Evolutionary conservation across 2,888 invertebrate genomes (phyloP).

Genomic region (Malachius bipustulatus): DNA sequence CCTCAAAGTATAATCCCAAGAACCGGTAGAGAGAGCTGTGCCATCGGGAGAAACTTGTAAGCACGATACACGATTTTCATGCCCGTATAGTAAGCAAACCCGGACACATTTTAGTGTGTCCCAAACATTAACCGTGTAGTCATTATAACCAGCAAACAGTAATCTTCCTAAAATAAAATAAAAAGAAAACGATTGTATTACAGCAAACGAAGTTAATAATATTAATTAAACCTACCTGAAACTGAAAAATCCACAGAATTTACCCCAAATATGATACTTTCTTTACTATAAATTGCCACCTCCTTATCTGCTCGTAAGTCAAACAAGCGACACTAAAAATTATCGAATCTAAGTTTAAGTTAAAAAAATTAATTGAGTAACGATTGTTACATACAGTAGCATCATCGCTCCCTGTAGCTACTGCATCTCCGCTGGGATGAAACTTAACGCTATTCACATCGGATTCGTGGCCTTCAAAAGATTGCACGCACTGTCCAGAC

Average conservation of each 20-base stretch:
- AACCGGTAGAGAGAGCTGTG: constrained; percentile 91
- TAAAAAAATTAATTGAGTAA: constrained; percentile 5
- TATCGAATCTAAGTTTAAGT: constrained; percentile 6
- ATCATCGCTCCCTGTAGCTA: constrained; percentile 98
- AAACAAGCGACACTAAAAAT: constrained; percentile 76
- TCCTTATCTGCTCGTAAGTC: constrained; percentile 97
- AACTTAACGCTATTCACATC: constrained; percentile 97
- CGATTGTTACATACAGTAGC: constrained; percentile 53
- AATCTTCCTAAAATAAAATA: constrained; percentile 55
- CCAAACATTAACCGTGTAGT: constrained; percentile 98
- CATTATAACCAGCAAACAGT: constrained; percentile 96
- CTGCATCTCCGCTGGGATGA: constrained; percentile 98
- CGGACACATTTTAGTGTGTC: constrained; percentile 90
- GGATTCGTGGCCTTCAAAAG: constrained; percentile 96
- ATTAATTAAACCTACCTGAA: constrained; percentile 42
- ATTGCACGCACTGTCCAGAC: constrained; percentile 94
- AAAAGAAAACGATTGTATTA: constrained; percentile 5
- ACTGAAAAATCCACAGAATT: constrained; percentile 97
- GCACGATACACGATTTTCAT: constrained; percentile 90
- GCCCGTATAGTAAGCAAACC: constrained; percentile 83
- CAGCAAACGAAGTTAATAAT: not conserved
- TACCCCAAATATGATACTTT: constrained; percentile 94
- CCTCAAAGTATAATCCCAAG: constrained; percentile 89
- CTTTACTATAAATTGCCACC: constrained; percentile 90
- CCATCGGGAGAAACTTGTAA: constrained; percentile 94